Conservation (phyloP, 1,140 invertebrate genomes). For the Dolichoris vasculosae region DNA sequence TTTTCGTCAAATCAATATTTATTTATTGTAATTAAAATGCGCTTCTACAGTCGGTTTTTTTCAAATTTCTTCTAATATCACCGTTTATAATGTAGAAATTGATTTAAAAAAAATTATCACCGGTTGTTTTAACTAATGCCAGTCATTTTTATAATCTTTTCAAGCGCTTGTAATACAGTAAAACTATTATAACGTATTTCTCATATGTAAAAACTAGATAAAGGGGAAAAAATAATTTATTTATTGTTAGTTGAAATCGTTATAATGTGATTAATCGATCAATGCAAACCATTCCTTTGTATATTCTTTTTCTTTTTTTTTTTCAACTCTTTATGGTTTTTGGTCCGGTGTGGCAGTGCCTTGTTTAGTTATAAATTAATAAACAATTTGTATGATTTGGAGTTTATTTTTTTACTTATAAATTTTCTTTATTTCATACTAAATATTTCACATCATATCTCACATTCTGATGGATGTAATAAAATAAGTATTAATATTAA, state of each 20-base stretch:
- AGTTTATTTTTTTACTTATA: slow-evolving; percentile 34
- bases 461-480: slow-evolving; percentile 17
- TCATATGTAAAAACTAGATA: slow-evolving; percentile 17
- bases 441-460: slow-evolving; percentile 14
- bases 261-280: background rate
- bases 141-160: slow-evolving; percentile 19
- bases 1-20: background rate
- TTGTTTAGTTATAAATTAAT: slow-evolving; percentile 56
- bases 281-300: slow-evolving; percentile 25
- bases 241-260: slow-evolving; percentile 37
- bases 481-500: slow-evolving; percentile 17
- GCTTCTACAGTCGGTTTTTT: slow-evolving; percentile 1
- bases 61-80: background rate
- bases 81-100: background rate
- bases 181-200: slow-evolving; percentile 10
- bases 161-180: slow-evolving; percentile 32
- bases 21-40: background rate
- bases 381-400: slow-evolving; percentile 47
- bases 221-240: slow-evolving; percentile 26
- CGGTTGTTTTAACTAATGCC: background rate
- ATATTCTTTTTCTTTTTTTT: slow-evolving; percentile 47
- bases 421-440: slow-evolving; percentile 6
- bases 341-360: slow-evolving; percentile 72
- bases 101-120: slow-evolving; percentile 5
- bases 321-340: slow-evolving; percentile 50